Base-by-base conservation (phyloP, 1,140 invertebrate genomes). In the Eupeodes corollae region DNA sequence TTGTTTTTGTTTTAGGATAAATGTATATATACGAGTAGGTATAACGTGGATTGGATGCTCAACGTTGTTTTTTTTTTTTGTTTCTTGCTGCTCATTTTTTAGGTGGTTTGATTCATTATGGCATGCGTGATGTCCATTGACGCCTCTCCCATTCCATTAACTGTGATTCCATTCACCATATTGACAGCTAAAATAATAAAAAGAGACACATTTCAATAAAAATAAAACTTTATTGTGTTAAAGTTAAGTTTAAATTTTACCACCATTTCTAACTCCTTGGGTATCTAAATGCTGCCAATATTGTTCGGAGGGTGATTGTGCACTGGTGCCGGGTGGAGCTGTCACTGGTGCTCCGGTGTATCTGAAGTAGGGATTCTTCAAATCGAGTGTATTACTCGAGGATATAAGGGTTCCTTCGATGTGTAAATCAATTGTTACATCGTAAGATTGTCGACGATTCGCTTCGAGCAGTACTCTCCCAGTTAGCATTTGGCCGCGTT, bases 291-390 rank as follows among this genome's bases (percentile, higher is more conserved):
- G 86, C 46, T 80, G 79, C 90, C 90, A 93, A 61, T 91, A 92
- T 34, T 80, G 77, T 71, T 97, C 91, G 61, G 88, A 93, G 0
- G 93, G 92, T 10, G 91, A 95, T 38, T 84, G 83, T 49, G 80
- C 85, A 58, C 86, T 89, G 40, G 84, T 81, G 19, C 91, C 92
- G 6, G 93, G 91, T 6, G 91, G 91, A 6, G 89, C 86, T 48
- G 84, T 82, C 1, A 87, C 86, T 2, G 86, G 83, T 35, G 88
- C 85, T 30, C 90, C 90, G 6, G 88, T 90, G 58, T 91, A 91
- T 68, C 86, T 76, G 73, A 99, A 99, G 77, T 96, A 98, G 9
- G 96, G 96, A 76, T 98, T 99, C 73, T 99, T 99, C 53, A 99
- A 75, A 73, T 99, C 96, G 59, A 99, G 75, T 18, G 88, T 91